Evolutionary conservation across 2,888 invertebrate genomes (phyloP).

Genomic region (Elmis aenea): DNA sequence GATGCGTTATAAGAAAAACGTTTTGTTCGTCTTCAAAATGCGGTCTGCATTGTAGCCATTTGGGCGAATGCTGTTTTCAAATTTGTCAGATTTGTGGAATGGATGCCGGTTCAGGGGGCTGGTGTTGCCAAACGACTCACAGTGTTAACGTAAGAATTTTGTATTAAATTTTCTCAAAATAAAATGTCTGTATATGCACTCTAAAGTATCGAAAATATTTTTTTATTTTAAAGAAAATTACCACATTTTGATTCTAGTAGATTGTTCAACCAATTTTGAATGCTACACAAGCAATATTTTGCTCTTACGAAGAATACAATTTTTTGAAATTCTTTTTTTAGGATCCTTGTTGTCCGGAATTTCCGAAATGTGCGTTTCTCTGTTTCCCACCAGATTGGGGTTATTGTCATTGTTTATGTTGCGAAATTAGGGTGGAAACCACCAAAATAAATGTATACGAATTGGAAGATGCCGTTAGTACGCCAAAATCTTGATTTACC

Average conservation of each 20-base stretch:
- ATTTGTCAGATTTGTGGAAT: not conserved
- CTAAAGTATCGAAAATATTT: too few species aligned
- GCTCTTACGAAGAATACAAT: too few species aligned
- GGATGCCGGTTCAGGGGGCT: not conserved
- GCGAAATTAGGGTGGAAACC: not conserved
- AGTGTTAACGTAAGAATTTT: not conserved
- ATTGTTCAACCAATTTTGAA: too few species aligned
- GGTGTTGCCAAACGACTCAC: not conserved
- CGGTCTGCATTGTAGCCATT: not conserved
- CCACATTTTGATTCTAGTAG: too few species aligned
- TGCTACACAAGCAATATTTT: too few species aligned
- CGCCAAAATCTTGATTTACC: not conserved
- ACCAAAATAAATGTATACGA: too few species aligned
- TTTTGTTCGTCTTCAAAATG: not conserved
- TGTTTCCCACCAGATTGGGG: slow-evolving; percentile 1
- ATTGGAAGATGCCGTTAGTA: too few species aligned
- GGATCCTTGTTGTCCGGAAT: too few species aligned
- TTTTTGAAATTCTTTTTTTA: too few species aligned
- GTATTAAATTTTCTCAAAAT: too few species aligned
- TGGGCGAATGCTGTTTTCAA: not conserved
- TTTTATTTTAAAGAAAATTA: too few species aligned
- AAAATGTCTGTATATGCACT: too few species aligned
- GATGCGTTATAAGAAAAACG: not conserved
- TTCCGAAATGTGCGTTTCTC: slow-evolving; percentile 4
- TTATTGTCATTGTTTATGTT: slow-evolving; percentile 6